Percentiles rank a stretch among this genome's conserved stretches.
Evolutionary conservation across 1,140 invertebrate species (phyloP).

Genomic region (Onthophagus taurus): DNA sequence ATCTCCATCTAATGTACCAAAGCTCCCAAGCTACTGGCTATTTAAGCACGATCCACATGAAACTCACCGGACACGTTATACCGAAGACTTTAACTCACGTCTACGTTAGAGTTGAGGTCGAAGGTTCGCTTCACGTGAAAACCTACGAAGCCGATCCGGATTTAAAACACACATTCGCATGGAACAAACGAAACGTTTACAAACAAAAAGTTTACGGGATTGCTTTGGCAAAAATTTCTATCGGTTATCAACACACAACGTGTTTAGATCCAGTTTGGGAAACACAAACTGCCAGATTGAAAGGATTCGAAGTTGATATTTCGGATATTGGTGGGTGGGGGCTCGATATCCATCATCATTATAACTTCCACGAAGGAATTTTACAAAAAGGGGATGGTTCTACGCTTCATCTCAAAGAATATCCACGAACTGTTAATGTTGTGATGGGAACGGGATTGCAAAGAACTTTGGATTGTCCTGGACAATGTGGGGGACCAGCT

Average conservation of each 20-base stretch:
- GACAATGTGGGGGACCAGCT: constrained; percentile 77
- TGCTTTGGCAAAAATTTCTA: constrained; percentile 74
- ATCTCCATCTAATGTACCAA: constrained; percentile 85
- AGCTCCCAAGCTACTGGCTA: constrained; percentile 88
- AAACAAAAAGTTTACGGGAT: constrained; percentile 91
- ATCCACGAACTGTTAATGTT: constrained; percentile 80
- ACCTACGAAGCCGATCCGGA: constrained; percentile 93
- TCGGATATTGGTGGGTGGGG: constrained; percentile 97
- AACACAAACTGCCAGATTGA: constrained; percentile 81
- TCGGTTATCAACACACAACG: constrained; percentile 89
- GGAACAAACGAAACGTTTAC: constrained; percentile 96
- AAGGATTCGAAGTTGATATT: constrained; percentile 96
- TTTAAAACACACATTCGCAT: constrained; percentile 89
- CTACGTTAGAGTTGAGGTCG: constrained; percentile 81
- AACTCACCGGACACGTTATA: constrained; percentile 71
- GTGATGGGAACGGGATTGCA: constrained; percentile 92
- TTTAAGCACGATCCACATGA: constrained; percentile 82
- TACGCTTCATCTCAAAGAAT: constrained; percentile 80
- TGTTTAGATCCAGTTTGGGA: constrained; percentile 88
- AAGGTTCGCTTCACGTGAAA: constrained; percentile 83
- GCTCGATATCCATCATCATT: constrained; percentile 94
- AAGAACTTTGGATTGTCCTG: constrained; percentile 59
- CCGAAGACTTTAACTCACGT: constrained; percentile 76
- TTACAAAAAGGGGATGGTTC: constrained; percentile 94
- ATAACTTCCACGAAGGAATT: constrained; percentile 96